Evolutionary conservation across 1,140 invertebrate species (phyloP), one percentile per base, ranked within the genome.

Genomic region (Colletes gigas): DNA sequence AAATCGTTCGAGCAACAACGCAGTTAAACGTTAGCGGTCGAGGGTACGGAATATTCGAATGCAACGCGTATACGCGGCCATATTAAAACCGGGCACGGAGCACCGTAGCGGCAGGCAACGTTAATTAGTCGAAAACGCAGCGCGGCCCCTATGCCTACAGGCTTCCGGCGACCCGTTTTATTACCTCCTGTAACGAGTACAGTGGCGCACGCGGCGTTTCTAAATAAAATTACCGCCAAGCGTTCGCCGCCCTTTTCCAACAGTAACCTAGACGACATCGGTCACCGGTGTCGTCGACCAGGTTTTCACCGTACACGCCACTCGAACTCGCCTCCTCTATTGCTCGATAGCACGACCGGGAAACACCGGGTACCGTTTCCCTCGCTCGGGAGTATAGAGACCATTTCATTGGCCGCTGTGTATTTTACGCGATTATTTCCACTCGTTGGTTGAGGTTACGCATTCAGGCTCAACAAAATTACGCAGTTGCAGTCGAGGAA

Each of bases 91-190:
- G 72, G 21, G 73, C 78, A 83, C 81, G 71, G 52, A 85, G 75
- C 68, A 65, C 60, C 81, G 78, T 73, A 83, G 81, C 59, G 59
- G 76, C 75, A 30, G 50, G 67, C 70, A 86, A 87, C 73, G 85
- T 86, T 87, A 87, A 87, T 87, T 86, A 87, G 85, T 83, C 84
- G 85, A 86, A 87, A 87, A 87, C 77, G 83, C 71, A 81, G 78
- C 71, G 44, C 67, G 71, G 81, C 72, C 68, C 59, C 65, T 86
- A 85, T 72, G 76, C 81, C 77, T 85, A 85, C 69, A 55, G 84
- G 81, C 65, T 70, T 19, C 71, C 55, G 62, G 76, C 72, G 50
- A 66, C 14, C 81, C 84, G 85, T 86, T 86, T 87, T 83, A 83
- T 87, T 83, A 66, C 85, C 73, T 63, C 30, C 54, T 71, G 74